phyloP scores from a whole-genome alignment of 2,888 invertebrate genomes.

The Eilema griseolum region DNA sequence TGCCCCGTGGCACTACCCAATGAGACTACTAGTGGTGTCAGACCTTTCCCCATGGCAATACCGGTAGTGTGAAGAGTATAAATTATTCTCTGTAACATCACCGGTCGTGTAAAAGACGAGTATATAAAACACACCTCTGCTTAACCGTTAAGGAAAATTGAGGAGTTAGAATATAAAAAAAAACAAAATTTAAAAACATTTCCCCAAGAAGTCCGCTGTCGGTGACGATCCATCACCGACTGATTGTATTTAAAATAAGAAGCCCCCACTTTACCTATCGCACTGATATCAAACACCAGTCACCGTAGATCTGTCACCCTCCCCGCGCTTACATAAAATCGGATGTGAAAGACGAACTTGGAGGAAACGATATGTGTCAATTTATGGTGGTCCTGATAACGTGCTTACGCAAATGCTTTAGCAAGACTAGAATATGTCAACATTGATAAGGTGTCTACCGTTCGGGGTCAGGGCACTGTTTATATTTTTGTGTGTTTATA shows the following conservation, averaged over 20 bases:
- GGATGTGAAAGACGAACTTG: neutral
- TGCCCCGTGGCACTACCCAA: too few species aligned
- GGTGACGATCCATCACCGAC: slow-evolving; percentile 82
- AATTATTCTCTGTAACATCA: too few species aligned
- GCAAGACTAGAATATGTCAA: slow-evolving; percentile 78
- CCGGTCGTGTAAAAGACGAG: too few species aligned
- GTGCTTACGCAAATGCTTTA: slow-evolving; percentile 83
- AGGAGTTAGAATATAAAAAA: neutral
- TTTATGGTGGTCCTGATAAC: slow-evolving; percentile 63
- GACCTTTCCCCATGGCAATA: too few species aligned
- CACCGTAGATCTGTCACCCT: slow-evolving; percentile 50
- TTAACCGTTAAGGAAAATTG: neutral
- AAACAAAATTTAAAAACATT: slow-evolving; percentile 51
- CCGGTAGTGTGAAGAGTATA: too few species aligned
- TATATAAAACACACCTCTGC: too few species aligned
- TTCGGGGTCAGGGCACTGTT: slow-evolving; percentile 72
- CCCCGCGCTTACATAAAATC: slow-evolving; percentile 15
- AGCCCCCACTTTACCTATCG: slow-evolving; percentile 76
- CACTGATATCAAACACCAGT: slow-evolving; percentile 67
- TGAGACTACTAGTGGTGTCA: too few species aligned
- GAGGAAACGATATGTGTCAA: slow-evolving; percentile 43
- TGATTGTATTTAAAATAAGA: slow-evolving; percentile 56
- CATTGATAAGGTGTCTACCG: slow-evolving; percentile 74
- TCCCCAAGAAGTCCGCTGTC: slow-evolving; percentile 67
- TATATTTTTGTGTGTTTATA: slow-evolving; percentile 55